Evolutionary conservation across 2,888 invertebrate species (phyloP).

Genomic region (Dione vanillae): DNA sequence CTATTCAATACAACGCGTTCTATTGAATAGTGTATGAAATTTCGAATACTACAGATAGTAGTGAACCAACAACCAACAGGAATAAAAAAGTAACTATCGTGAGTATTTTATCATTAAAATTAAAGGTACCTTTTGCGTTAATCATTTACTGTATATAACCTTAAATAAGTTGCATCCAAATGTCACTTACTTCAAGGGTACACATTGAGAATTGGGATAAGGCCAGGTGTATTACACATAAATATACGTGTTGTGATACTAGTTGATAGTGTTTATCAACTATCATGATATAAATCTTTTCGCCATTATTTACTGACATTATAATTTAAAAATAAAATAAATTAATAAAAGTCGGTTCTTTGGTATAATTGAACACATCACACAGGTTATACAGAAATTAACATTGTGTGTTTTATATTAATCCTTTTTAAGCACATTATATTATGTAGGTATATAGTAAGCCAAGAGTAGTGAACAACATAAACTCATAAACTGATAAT

Average conservation of each 20-base stretch:
- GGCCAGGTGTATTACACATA: not conserved
- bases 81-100: not conserved
- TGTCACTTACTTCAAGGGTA: constrained; percentile 15
- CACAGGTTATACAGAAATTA: too few species aligned
- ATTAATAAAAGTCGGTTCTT: not conserved
- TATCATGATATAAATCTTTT: not conserved
- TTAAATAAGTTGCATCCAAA: constrained; percentile 7
- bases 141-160: not conserved
- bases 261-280: not conserved
- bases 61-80: too few species aligned
- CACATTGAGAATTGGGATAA: constrained; percentile 13
- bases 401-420: too few species aligned
- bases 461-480: too few species aligned
- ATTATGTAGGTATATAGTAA: not conserved
- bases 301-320: not conserved
- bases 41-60: too few species aligned
- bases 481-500: not conserved
- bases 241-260: not conserved
- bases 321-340: not conserved
- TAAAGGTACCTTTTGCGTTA: not conserved
- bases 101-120: constrained; percentile 4
- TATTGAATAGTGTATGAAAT: too few species aligned
- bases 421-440: not conserved
- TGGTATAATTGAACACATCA: not conserved
- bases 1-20: too few species aligned